Evolutionary conservation across 2,888 invertebrate genomes (phyloP).

Genomic region (Lypha dubia): DNA sequence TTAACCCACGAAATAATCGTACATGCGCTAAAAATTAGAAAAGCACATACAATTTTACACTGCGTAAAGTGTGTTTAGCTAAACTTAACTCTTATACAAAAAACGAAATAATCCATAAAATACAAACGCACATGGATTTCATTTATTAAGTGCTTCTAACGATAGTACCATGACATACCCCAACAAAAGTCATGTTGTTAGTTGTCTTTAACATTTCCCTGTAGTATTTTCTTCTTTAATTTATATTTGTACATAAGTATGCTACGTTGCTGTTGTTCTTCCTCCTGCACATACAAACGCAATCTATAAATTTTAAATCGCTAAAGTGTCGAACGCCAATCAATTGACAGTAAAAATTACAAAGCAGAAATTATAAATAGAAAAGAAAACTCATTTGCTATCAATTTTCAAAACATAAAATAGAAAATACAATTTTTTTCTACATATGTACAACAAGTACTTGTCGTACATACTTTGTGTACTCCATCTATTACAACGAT

Average conservation of each 20-base stretch:
- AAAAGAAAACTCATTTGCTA: constrained; percentile 58
- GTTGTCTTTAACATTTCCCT: constrained; percentile 39
- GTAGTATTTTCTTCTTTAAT: neutral
- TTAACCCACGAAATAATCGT: constrained; percentile 33
- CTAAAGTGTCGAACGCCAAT: constrained; percentile 71
- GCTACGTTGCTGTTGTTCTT: constrained; percentile 1
- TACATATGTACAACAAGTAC: constrained; percentile 21
- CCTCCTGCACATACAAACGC: neutral
- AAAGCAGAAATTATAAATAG: constrained; percentile 36
- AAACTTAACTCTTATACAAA: neutral
- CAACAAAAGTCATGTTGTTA: constrained; percentile 60
- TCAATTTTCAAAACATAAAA: constrained; percentile 33
- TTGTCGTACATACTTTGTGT: constrained; percentile 15
- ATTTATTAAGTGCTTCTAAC: neutral
- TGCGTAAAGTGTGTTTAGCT: constrained; percentile 12
- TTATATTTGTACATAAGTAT: constrained; percentile 1
- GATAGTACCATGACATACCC: constrained; percentile 58
- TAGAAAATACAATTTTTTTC: constrained; percentile 19
- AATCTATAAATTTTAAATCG: constrained; percentile 61
- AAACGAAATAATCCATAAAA: constrained; percentile 1
- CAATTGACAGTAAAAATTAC: constrained; percentile 70
- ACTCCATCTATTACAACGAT: constrained; percentile 39
- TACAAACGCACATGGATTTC: neutral
- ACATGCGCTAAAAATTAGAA: neutral
- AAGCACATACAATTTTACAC: neutral